Percentiles rank a stretch among this genome's conserved stretches.
Conservation (phyloP, 2,113 vertebrate genomes). For the Nansenia antarctica region DNA sequence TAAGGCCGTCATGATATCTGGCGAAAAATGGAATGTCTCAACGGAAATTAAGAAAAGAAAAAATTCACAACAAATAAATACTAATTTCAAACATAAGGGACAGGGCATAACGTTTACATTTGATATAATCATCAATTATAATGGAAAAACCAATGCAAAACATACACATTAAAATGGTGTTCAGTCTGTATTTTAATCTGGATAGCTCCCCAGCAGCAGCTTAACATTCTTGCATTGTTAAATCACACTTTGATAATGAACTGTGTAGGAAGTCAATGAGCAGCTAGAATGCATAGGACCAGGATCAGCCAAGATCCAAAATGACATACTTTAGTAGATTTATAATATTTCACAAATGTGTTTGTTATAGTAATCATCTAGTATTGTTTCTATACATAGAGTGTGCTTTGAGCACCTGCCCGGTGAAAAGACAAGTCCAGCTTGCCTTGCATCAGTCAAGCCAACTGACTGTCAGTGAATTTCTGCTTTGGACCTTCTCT, state of each 20-base stretch:
- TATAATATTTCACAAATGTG: background rate
- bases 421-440: constrained; percentile 84
- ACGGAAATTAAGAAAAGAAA: constrained; percentile 17
- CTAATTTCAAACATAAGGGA: background rate
- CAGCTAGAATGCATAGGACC: constrained; percentile 50
- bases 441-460: constrained; percentile 88
- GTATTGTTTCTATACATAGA: constrained; percentile 15
- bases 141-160: constrained; percentile 17
- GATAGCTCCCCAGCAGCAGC: constrained; percentile 57
- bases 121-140: constrained; percentile 17
- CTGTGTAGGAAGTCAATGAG: constrained; percentile 43
- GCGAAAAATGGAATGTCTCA: constrained; percentile 21
- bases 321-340: constrained; percentile 6
- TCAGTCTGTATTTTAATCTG: constrained; percentile 52
- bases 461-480: constrained; percentile 12
- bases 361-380: background rate
- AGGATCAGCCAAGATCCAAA: constrained; percentile 28
- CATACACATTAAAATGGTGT: constrained; percentile 30
- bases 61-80: constrained; percentile 32
- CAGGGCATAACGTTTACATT: constrained; percentile 1
- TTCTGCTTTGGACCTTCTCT: constrained; percentile 24
- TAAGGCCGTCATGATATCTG: constrained; percentile 10
- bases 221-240: constrained; percentile 49
- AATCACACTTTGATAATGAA: constrained; percentile 43
- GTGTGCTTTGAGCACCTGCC: constrained; percentile 31